Evolutionary conservation across 2,797 vertebrate species (phyloP), one percentile per base, ranked within the genome.

Genomic region (Phrynocephalus vlangalii): DNA sequence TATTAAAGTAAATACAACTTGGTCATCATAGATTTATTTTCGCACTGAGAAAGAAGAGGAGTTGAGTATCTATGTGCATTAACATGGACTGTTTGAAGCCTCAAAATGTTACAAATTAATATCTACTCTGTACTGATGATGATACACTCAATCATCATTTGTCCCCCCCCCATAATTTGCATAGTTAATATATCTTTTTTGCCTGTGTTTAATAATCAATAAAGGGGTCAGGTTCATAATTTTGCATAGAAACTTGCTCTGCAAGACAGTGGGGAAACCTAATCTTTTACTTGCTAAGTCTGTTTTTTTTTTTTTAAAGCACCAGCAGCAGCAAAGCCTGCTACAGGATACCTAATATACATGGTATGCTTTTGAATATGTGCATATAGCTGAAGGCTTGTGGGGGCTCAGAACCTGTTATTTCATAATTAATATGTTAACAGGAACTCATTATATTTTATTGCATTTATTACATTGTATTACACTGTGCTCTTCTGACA

Each of bases 381-480:
- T 38, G 67, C 30, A 77, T 76, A 44, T n/a, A 68, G 30, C 63
- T 82, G 33, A 56, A 85, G 26, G 50, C 44, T 15, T 82, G 11
- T 70, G 50, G 26, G 52, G 79, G 66, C 60, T 56, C 50, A 77
- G 60, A 30, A 50, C 33, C 66, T 48, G 48, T 60, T 82, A 56
- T 44, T 88, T 76, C 28, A 70, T 85, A 85, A 84, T 80, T 67
- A 73, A 80, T 76, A 88, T 44, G 18, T 56, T 85, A 71, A 88
- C 72, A 81, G 72, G 24, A 85, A 56, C 26, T 79, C 66, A 85
- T 88, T 85, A 82, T 70, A 77, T 26, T 67, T 44, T 77, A 82
- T 88, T 76, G 70, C 72, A 75, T 84, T 88, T 76, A 88, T 82
- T 82, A 75, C 78, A 88, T 56, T 87, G 33, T 48, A 52, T 87